Base-by-base conservation (phyloP, 2,113 vertebrate species). In the Prunella himalayana region DNA sequence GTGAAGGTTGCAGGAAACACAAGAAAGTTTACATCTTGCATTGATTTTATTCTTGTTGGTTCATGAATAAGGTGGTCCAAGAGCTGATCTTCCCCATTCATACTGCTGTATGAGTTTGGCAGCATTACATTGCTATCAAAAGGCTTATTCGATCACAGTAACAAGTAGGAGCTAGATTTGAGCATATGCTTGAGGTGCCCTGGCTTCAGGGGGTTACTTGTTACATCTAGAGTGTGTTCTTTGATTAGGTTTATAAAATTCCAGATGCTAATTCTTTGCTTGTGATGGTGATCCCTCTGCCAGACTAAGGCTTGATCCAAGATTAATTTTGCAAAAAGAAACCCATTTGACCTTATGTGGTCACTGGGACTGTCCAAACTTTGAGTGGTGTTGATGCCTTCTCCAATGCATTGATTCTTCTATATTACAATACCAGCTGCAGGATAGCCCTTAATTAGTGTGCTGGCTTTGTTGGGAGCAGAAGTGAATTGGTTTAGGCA, bases 121-220 rank as follows among this genome's bases (percentile, higher is more conserved):
- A 59, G 54, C 54, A 28, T 80, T 69, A 37, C 27, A 12, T 19
- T 47, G 50, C 35, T 81, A 20, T 50, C 22, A 63, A 30, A 92
- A 75, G 16, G 14, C 69, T 81, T 61, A 60, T 19, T 90, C 1
- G 8, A 24, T 41, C 61, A 47, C 33, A 22, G 8, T 50, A 23
- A 12, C 37, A 45, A 51, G 22, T 6, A 54, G 31, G 42, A 79
- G 30, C 85, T 91, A 37, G 31, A 42, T 20, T 71, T 78, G n/a
- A 84, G 31, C 15, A 9, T 18, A 8, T 64, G 37, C 54, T 80
- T 50, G 51, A 59, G 19, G 13, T 85, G 31, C 30, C 0, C 0
- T 47, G 59, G 63, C 70, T 80, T 66, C 30, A 77, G n/a, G 28
- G 53, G 25, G 23, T 50, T 68, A 13, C 50, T 81, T 77, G 45